Conservation (phyloP, 2,113 vertebrate genomes). For the Psilopogon haemacephalus region DNA sequence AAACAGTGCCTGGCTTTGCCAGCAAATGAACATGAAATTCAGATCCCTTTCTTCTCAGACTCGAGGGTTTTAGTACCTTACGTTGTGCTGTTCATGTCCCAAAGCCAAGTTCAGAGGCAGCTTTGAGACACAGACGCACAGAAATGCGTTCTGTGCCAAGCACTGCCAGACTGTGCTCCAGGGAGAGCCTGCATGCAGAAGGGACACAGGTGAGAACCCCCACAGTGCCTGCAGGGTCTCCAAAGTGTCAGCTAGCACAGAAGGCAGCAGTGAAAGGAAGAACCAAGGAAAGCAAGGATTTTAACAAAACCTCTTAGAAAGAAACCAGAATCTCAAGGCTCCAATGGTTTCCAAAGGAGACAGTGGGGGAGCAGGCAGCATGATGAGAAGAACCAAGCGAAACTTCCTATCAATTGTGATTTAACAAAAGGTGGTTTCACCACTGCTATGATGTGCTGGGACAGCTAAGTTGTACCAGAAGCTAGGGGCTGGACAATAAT, state of each 20-base stretch:
- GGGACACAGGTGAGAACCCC: neutral
- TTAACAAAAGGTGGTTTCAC: neutral
- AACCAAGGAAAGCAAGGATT: neutral
- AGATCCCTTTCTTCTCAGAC: neutral
- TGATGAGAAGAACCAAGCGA: neutral
- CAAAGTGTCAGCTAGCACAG: neutral
- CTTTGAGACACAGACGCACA: neutral
- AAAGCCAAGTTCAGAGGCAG: neutral
- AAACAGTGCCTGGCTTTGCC: neutral
- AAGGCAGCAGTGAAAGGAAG: neutral
- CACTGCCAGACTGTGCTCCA: neutral
- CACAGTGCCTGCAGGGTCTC: accelerated
- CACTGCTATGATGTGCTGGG: neutral
- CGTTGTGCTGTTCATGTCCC: neutral
- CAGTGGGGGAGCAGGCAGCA: neutral
- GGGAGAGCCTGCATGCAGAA: neutral
- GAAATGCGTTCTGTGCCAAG: neutral
- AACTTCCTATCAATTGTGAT: neutral
- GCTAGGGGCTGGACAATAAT: neutral
- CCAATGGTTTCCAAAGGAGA: neutral
- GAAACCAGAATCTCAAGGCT: neutral
- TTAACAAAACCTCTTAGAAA: neutral
- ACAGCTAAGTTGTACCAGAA: neutral
- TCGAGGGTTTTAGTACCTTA: neutral
- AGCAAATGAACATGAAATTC: neutral